A percentile compares a stretch with the other conserved stretches of the same genome.
phyloP scores from a whole-genome alignment of 1,140 invertebrate species.

The Polypedilum vanderplanki region DNA sequence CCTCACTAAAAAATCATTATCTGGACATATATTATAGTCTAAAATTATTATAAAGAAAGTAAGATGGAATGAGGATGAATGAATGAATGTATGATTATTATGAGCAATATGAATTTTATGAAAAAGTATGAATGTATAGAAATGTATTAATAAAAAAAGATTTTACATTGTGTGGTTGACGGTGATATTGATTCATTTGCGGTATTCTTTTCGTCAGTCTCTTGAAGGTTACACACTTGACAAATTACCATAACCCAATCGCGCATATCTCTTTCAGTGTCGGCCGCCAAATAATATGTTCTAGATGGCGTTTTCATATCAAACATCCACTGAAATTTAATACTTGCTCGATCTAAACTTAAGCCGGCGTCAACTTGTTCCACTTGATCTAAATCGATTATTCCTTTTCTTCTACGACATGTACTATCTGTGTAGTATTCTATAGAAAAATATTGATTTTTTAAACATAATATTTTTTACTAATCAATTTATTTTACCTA shows the following conservation, averaged over 20 bases:
- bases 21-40: constrained; percentile 13
- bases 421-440: constrained; percentile 87
- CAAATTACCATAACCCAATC: constrained; percentile 93
- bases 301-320: constrained; percentile 81
- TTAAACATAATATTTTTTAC: no score
- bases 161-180: constrained; percentile 38
- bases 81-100: neutral
- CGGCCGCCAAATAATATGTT: constrained; percentile 85
- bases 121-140: no score
- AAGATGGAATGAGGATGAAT: no score
- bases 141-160: constrained; percentile 9
- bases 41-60: neutral
- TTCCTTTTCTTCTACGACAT: constrained; percentile 79
- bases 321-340: constrained; percentile 80
- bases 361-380: constrained; percentile 90
- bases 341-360: constrained; percentile 69
- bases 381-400: constrained; percentile 90
- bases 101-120: neutral
- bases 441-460: constrained; percentile 56
- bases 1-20: neutral
- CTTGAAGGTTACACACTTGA: constrained; percentile 80
- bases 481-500: no score
- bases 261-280: constrained; percentile 85
- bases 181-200: neutral
- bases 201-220: constrained; percentile 30